These are phyloP conservation scores for Bradysia coprophila DNA, from an alignment of 1,140 invertebrate species.

Conservation along the genomic window DNA sequence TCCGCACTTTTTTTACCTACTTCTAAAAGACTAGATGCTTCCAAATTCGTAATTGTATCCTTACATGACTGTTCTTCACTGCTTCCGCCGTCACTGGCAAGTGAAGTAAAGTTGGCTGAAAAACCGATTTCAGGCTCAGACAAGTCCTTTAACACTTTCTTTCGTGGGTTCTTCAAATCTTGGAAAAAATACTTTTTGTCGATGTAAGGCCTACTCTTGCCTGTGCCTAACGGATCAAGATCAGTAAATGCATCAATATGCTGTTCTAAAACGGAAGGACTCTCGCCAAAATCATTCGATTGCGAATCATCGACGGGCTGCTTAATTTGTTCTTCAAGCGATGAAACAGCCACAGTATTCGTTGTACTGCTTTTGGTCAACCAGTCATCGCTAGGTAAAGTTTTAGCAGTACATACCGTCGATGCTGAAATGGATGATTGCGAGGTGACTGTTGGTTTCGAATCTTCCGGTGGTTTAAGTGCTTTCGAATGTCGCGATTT, in stretches of 20 bases:
- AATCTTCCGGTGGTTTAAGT: slow-evolving; percentile 8
- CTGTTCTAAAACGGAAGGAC: not conserved
- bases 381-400: not conserved
- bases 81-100: not conserved
- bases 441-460: not conserved
- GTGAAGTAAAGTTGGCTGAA: not conserved
- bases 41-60: not conserved
- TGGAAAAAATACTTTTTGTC: slow-evolving; percentile 93
- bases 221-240: slow-evolving; percentile 77
- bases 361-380: not conserved
- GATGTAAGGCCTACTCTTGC: slow-evolving; percentile 73
- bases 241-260: slow-evolving; percentile 74
- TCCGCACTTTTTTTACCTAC: not conserved
- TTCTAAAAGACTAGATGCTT: not conserved
- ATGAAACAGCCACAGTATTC: not conserved
- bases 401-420: not conserved
- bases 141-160: slow-evolving; percentile 75
- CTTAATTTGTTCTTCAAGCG: not conserved
- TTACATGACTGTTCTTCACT: not conserved
- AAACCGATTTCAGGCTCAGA: slow-evolving; percentile 10
- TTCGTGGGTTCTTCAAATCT: slow-evolving; percentile 79
- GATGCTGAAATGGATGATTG: too few species aligned
- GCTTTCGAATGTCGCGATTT: slow-evolving; percentile 17
- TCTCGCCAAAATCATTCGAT: not conserved
- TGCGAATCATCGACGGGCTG: not conserved